phyloP scores from a whole-genome alignment of 2,797 vertebrate species.

The Kryptopterus vitreolus region DNA sequence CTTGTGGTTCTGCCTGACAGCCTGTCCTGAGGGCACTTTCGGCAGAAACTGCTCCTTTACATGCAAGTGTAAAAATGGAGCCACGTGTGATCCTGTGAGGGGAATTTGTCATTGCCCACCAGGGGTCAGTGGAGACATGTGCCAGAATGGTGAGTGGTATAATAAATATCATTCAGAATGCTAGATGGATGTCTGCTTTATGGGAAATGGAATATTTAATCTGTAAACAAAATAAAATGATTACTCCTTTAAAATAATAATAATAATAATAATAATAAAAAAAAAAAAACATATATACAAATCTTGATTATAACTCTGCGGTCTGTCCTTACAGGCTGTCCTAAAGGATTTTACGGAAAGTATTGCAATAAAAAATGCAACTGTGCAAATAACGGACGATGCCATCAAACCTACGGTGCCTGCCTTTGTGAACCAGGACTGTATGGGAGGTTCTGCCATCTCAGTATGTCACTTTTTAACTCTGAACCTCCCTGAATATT shows the following conservation, averaged over 20 bases:
- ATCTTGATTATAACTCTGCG: conserved; percentile 10
- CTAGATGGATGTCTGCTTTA: background rate
- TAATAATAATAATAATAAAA: too few relatives aligned
- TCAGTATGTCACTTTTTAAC: conserved; percentile 69
- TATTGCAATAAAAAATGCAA: conserved; percentile 82
- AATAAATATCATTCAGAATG: background rate
- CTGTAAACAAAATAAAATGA: background rate
- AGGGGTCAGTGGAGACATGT: conserved; percentile 73
- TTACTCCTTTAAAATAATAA: too few relatives aligned
- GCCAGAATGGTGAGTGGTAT: conserved; percentile 76
- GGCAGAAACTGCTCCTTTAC: conserved; percentile 78
- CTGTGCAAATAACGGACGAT: conserved; percentile 81
- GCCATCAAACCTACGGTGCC: conserved; percentile 81
- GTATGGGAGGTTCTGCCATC: conserved; percentile 82
- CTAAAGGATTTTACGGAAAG: conserved; percentile 82
- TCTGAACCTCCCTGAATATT: background rate
- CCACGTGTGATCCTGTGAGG: conserved; percentile 68
- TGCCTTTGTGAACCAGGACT: conserved; percentile 83
- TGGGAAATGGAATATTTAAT: background rate
- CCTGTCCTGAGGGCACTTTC: conserved; percentile 75
- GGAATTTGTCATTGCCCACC: conserved; percentile 80
- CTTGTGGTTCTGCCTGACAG: conserved; percentile 58
- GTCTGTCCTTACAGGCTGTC: conserved; percentile 74
- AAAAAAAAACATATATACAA: too few relatives aligned
- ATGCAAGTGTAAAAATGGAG: conserved; percentile 79